phyloP scores from a whole-genome alignment of 2,113 vertebrate species.

The Onychostruthus taczanowskii region DNA sequence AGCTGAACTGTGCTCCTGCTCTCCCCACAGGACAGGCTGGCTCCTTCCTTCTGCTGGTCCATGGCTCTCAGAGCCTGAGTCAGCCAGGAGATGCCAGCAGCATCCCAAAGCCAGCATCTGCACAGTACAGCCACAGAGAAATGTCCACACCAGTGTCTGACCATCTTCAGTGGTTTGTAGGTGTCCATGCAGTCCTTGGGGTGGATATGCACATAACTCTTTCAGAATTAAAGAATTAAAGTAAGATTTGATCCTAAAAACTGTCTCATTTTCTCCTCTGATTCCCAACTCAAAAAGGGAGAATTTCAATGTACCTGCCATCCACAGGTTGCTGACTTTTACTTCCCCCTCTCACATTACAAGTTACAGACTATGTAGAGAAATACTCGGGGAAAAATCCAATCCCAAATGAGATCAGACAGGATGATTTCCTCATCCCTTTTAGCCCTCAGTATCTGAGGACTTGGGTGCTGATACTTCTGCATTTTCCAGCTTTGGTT shows the following conservation, averaged over 20 bases:
- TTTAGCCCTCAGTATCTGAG: background rate
- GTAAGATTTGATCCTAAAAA: background rate
- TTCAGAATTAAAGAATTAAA: background rate
- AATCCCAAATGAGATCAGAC: background rate
- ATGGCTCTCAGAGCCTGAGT: background rate
- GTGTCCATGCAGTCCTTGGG: background rate
- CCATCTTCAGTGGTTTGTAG: background rate
- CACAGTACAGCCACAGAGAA: background rate
- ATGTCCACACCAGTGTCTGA: background rate
- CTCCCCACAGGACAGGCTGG: background rate
- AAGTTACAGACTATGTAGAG: background rate
- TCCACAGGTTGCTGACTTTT: background rate
- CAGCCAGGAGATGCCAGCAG: background rate
- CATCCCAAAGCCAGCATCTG: background rate
- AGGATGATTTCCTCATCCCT: background rate
- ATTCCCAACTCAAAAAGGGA: background rate
- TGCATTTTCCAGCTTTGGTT: background rate
- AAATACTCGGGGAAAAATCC: background rate
- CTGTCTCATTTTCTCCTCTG: background rate
- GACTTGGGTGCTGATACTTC: background rate
- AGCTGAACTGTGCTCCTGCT: background rate
- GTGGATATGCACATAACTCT: fast-evolving
- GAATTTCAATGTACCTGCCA: background rate
- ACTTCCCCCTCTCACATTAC: background rate
- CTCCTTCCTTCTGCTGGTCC: background rate